Percentiles rank a stretch among this genome's conserved stretches.
Conservation (phyloP, 2,113 vertebrate genomes). For the Silurus glanis region DNA sequence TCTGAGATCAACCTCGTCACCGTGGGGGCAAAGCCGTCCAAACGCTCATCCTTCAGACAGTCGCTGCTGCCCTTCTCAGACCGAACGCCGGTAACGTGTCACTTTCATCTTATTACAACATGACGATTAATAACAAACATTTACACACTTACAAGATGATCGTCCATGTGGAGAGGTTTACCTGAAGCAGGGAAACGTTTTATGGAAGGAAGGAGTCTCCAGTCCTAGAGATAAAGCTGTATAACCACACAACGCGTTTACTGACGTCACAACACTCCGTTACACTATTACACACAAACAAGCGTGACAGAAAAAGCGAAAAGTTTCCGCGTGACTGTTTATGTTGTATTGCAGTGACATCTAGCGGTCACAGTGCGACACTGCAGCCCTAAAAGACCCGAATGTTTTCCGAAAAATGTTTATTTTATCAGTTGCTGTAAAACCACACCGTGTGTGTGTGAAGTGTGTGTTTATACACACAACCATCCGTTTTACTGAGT, state of each 20-base stretch:
- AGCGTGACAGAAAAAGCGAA: background rate
- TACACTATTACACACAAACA: background rate
- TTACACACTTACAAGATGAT: background rate
- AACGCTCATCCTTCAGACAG: conserved; percentile 74
- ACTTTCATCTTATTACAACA: background rate
- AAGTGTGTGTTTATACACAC: no score
- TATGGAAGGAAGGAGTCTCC: background rate
- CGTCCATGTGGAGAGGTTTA: background rate
- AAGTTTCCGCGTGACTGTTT: background rate
- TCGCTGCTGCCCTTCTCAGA: conserved; percentile 68
- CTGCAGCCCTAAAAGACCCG: background rate
- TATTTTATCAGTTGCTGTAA: no score
- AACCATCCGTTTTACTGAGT: no score
- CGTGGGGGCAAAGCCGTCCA: conserved; percentile 61
- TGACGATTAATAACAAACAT: background rate
- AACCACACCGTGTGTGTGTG: no score
- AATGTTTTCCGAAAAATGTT: background rate
- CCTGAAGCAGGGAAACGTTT: background rate
- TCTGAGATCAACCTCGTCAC: conserved; percentile 79
- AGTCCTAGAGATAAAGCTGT: background rate
- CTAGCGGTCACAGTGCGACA: background rate
- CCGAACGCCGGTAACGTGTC: conserved; percentile 71
- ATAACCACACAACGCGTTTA: background rate
- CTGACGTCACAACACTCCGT: background rate
- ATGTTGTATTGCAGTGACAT: background rate